Base-by-base conservation (phyloP, 2,113 vertebrate species). In the Progne subis region DNA sequence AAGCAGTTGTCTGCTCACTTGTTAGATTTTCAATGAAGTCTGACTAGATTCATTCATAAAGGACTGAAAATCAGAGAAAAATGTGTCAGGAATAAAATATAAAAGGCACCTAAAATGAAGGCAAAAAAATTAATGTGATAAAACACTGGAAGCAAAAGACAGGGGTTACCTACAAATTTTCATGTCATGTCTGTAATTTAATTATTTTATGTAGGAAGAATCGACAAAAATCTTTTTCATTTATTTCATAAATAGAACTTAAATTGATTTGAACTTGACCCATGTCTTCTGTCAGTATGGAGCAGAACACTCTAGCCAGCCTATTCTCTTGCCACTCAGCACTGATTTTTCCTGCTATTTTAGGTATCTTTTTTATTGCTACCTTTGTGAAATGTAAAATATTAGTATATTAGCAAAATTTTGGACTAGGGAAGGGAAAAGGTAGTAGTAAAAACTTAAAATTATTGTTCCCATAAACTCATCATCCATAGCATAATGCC, bases 221-320 rank as follows among this genome's bases (percentile, higher is more conserved):
- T 67, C 1, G 43, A 21, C 17, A 80, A 70, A 9, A 85, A 88
- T 80, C 1, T 88, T 88, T 72, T 55, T 59, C 5, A 50, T 87
- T 76, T 85, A 68, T 95, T 87, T 96, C 10, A 18, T 80, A 92
- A 86, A 88, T 76, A 80, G 75, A 94, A 53, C 49, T 94, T 67
- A 70, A 64, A 82, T 76, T 84, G 49, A 72, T 95, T 91, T 31
- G 53, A 85, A 88, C 50, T 82, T 90, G 67, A 88, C 59, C 26
- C 5, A 2, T 87, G 57, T 76, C 41, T 41, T 92, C 49, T 87
- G 37, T 19, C 67, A 61, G 0, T 69, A 49, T 26, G 13, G 25
- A 82, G n/a, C 25, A 60, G 61, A 92, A 69, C 5, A 15, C 41
- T 90, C 37, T 90, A 86, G 50, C 5, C 31, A 86, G 49, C 23